These are phyloP conservation scores for Sinonovacula constricta DNA, from an alignment of 1,140 invertebrate species.

Conservation along the genomic window DNA sequence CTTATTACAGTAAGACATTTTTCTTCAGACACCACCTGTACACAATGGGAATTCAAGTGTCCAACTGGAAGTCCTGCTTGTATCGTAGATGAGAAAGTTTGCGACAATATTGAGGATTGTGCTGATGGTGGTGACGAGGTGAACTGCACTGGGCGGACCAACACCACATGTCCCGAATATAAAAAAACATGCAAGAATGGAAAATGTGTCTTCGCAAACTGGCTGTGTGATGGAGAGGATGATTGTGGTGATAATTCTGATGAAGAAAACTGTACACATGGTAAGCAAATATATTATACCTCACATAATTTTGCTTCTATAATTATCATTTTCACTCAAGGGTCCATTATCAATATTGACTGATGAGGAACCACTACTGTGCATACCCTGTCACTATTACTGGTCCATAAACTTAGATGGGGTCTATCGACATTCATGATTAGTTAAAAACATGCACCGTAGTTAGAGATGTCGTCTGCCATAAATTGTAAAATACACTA, in stretches of 20 bases:
- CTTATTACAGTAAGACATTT: background rate
- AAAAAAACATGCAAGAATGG: slow-evolving; percentile 54
- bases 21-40: slow-evolving; percentile 18
- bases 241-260: slow-evolving; percentile 75
- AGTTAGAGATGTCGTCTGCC: too few relatives aligned
- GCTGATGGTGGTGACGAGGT: slow-evolving; percentile 49
- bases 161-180: slow-evolving; percentile 7
- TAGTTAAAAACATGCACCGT: too few relatives aligned
- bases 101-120: slow-evolving; percentile 61
- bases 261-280: slow-evolving; percentile 68
- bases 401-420: too few relatives aligned
- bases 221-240: slow-evolving; percentile 66
- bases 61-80: slow-evolving; percentile 32
- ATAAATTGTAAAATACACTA: too few relatives aligned
- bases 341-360: too few relatives aligned
- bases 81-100: slow-evolving; percentile 54
- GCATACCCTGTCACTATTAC: too few relatives aligned
- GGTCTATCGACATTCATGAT: too few relatives aligned
- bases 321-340: too few relatives aligned
- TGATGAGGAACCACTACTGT: too few relatives aligned
- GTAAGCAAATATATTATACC: too few relatives aligned
- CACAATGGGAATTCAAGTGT: slow-evolving; percentile 19
- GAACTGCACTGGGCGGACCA: slow-evolving; percentile 9
- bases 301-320: too few relatives aligned
- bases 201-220: slow-evolving; percentile 61